Evolutionary conservation across 2,888 invertebrate genomes (phyloP).

Genomic region (Epinotia demarniana): DNA sequence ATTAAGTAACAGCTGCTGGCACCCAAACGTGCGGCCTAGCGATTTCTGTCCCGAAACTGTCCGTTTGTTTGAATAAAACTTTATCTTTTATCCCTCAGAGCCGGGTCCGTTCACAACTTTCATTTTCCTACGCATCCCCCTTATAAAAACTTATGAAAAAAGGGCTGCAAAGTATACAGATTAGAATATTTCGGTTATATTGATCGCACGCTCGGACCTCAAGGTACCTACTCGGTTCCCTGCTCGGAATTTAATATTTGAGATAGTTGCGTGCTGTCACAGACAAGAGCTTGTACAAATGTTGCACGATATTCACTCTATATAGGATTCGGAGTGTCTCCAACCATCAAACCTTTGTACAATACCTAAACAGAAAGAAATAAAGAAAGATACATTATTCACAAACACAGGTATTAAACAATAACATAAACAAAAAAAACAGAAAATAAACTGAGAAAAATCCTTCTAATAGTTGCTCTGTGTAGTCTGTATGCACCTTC

Average conservation of each 20-base stretch:
- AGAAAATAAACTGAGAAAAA: not conserved
- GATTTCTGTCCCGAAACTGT: conserved; percentile 59
- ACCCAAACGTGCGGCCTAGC: conserved; percentile 60
- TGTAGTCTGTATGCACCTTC: not conserved
- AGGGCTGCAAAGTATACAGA: conserved; percentile 44
- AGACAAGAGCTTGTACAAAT: conserved; percentile 10
- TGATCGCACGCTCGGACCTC: conserved; percentile 39
- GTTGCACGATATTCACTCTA: conserved; percentile 7
- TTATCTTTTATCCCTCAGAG: conserved; percentile 47
- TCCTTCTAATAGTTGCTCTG: not conserved
- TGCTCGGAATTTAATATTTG: conserved; percentile 40
- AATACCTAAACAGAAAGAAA: not conserved
- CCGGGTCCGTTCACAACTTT: conserved; percentile 47
- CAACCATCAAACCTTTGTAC: not conserved
- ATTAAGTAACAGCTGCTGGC: conserved; percentile 69
- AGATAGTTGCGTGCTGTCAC: conserved; percentile 18
- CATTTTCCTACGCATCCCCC: conserved; percentile 46
- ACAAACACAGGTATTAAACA: no score
- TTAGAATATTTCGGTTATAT: conserved; percentile 48
- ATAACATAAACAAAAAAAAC: no score
- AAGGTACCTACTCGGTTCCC: conserved; percentile 5
- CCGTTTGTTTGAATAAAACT: conserved; percentile 56
- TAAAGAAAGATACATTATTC: no score
- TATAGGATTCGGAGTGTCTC: conserved; percentile 2
- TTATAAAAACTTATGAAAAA: conserved; percentile 48